A percentile compares a stretch with the other conserved stretches of the same genome.
These are phyloP conservation scores for Myrmecophaga tridactyla DNA, from an alignment of 2,113 vertebrate species.

Conservation along the genomic window DNA sequence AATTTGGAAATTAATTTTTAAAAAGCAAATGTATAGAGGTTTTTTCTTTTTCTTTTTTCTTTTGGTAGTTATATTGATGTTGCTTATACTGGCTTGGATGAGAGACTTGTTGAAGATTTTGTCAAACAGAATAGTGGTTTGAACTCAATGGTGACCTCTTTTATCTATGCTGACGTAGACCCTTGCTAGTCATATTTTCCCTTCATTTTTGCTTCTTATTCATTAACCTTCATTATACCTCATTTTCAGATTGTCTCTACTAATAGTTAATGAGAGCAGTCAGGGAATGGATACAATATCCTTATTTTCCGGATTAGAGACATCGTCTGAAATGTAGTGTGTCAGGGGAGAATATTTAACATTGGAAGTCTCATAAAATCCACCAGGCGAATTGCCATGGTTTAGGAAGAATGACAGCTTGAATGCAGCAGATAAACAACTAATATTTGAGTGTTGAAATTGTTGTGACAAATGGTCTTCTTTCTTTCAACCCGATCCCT, in stretches of 20 bases:
- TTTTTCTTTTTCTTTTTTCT: background rate
- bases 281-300: background rate
- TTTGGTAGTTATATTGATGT: background rate
- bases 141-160: background rate
- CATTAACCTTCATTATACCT: background rate
- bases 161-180: background rate
- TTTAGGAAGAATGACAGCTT: constrained; percentile 45
- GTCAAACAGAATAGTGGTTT: background rate
- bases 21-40: background rate
- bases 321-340: background rate
- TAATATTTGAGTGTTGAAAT: constrained; percentile 23
- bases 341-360: background rate
- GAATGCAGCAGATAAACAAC: constrained; percentile 56
- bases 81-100: background rate
- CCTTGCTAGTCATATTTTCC: background rate
- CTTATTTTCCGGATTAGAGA: background rate
- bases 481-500: constrained; percentile 24
- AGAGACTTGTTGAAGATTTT: background rate
- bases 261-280: background rate
- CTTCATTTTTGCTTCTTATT: constrained; percentile 32
- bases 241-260: background rate
- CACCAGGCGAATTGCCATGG: background rate
- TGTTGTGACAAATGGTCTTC: constrained; percentile 43
- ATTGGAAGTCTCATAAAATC: background rate
- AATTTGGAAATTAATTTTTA: constrained; percentile 29